Conservation (phyloP, 2,797 vertebrate genomes). For the Falco concolor region DNA sequence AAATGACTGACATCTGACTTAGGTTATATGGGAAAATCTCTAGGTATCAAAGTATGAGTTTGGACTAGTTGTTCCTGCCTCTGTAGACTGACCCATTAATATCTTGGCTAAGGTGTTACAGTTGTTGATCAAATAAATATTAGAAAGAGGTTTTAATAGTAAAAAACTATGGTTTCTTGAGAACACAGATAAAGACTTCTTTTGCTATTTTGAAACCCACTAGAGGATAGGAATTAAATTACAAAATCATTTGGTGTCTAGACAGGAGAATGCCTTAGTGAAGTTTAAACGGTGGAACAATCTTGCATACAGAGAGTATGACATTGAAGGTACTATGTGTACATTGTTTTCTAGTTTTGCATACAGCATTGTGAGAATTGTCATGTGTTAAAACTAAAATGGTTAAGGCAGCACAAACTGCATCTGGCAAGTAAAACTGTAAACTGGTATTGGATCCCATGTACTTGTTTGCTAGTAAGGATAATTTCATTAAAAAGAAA, state of each 20-base stretch:
- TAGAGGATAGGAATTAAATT: not conserved
- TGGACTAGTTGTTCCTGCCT: not conserved
- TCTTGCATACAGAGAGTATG: not conserved
- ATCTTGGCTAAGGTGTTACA: not conserved
- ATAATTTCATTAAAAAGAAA: not conserved
- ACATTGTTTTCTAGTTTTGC: not conserved
- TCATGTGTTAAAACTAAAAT: not conserved
- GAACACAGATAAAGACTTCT: not conserved
- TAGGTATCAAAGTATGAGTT: not conserved
- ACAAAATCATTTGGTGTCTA: not conserved
- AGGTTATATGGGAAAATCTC: not conserved
- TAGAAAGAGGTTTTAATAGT: not conserved
- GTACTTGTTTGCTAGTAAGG: not conserved
- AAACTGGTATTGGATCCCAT: not conserved
- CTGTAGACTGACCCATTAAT: not conserved
- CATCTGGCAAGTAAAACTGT: not conserved
- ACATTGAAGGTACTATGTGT: not conserved
- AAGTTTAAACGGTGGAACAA: not conserved
- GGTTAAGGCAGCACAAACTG: not conserved
- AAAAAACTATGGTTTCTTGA: not conserved
- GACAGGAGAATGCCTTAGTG: not conserved
- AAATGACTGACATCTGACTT: not conserved
- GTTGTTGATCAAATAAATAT: not conserved
- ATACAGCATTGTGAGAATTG: not conserved
- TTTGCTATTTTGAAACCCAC: not conserved